Evolutionary conservation across 1,140 invertebrate species (phyloP), one percentile per base, ranked within the genome.

Genomic region (Galleria mellonella): DNA sequence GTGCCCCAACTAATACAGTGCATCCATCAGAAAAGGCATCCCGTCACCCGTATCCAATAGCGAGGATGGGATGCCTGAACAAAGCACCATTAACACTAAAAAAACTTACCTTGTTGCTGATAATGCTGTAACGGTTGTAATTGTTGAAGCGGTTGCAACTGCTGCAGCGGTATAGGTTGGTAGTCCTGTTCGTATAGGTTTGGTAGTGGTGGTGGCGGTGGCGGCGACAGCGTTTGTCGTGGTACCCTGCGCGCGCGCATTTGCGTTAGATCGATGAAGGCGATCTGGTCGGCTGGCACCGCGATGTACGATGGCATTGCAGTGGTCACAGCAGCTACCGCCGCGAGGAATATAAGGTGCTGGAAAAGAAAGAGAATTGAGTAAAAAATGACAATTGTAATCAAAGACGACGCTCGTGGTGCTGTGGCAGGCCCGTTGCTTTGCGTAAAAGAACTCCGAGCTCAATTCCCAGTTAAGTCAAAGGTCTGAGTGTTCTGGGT

Each of bases 231-330:
- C 0, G 78, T 73, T 49, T 88, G 81, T 12, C 85, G 58, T 0
- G 86, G 60, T 9, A 84, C 72, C 27, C 86, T 46, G n/a, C 71
- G 57, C 5, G 62, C 50, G 15, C 63, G 55, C 29, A 79, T 31
- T 6, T 60, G 57, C 0, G 65, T 56, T 11, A 87, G 71, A 52
- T 83, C 82, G 28, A 87, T 52, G 55, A 87, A 87, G 9, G 83
- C 87, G 36, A 90, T 82, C 49, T 88, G 87, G 46, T 90, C 89
- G 2, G 89, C 83, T 0, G 89, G 89, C 10, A 90, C 89, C 4
- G 89, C 89, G 28, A 90, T 87, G 74, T 88, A 90, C 28, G 88
- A 86, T 5, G 89, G 87, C 43, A 87, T 83, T 5, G 86, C 89
- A 32, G 55, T 62, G 17, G 66, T 52, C 9, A 64, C 74, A 14